phyloP scores from a whole-genome alignment of 2,888 invertebrate genomes.

The Ochlodes sylvanus region DNA sequence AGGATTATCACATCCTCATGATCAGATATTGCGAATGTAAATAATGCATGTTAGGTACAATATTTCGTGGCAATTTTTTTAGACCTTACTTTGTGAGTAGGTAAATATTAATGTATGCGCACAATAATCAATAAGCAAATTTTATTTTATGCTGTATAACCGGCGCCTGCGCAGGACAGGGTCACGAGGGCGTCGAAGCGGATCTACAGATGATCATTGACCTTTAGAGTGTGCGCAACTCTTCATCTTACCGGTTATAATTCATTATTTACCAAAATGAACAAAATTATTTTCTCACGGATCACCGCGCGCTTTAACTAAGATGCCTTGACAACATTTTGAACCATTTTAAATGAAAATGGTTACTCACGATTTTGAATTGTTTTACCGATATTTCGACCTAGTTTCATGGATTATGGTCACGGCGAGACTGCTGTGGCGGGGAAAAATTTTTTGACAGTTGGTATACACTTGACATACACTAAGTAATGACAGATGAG shows the following conservation, averaged over 20 bases:
- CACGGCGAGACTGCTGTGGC: too few species aligned
- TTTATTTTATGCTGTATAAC: slow-evolving; percentile 47
- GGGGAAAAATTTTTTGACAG: too few species aligned
- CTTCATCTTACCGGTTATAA: slow-evolving; percentile 74
- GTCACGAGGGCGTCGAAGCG: slow-evolving; percentile 82
- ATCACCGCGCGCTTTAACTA: slow-evolving; percentile 9
- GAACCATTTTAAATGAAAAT: too few species aligned
- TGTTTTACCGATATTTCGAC: too few species aligned
- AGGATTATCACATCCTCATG: slow-evolving; percentile 12
- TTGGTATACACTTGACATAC: too few species aligned
- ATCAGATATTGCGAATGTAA: slow-evolving; percentile 24
- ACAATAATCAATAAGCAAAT: slow-evolving; percentile 69
- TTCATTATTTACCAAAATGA: slow-evolving; percentile 65
- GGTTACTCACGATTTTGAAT: too few species aligned
- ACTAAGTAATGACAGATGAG: too few species aligned
- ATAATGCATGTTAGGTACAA: too few species aligned
- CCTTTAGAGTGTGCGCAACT: slow-evolving; percentile 80
- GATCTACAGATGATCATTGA: slow-evolving; percentile 84
- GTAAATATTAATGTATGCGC: slow-evolving; percentile 40
- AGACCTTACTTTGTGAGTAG: too few species aligned
- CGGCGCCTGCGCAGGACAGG: slow-evolving; percentile 74
- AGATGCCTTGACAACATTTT: slow-evolving; percentile 20
- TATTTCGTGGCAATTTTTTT: too few species aligned
- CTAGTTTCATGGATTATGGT: too few species aligned
- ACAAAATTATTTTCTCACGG: slow-evolving; percentile 44